These are phyloP conservation scores for Drosophila santomea DNA, from an alignment of 1,140 invertebrate genomes.

Conservation along the genomic window DNA sequence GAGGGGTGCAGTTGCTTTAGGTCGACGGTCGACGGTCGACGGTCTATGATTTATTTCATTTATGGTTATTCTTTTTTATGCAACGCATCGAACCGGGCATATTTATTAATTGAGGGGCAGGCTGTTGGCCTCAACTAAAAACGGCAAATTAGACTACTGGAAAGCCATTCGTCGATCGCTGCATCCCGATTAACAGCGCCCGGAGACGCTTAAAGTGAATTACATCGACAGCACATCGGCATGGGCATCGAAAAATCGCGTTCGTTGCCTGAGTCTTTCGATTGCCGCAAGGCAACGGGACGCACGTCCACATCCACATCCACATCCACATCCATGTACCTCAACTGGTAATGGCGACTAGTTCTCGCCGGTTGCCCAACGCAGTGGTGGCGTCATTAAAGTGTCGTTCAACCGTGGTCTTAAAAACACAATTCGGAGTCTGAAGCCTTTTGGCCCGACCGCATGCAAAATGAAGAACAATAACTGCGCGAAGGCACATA, in stretches of 20 bases:
- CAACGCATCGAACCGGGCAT: slow-evolving; percentile 17
- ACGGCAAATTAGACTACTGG: slow-evolving; percentile 68
- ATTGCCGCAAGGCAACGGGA: slow-evolving; percentile 44
- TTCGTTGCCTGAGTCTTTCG: slow-evolving; percentile 64
- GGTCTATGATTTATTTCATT: slow-evolving; percentile 52
- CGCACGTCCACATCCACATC: slow-evolving; percentile 13
- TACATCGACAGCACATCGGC: slow-evolving; percentile 34
- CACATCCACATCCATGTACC: slow-evolving; percentile 17
- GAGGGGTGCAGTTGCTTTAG: slow-evolving; percentile 49
- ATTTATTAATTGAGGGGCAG: slow-evolving; percentile 60
- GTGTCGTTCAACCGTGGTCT: slow-evolving; percentile 68
- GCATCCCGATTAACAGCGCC: slow-evolving; percentile 56
- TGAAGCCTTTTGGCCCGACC: slow-evolving; percentile 33
- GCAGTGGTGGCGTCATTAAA: slow-evolving; percentile 50
- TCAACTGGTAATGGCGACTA: slow-evolving; percentile 41
- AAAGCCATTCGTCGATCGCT: slow-evolving; percentile 49
- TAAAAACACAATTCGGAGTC: slow-evolving; percentile 61
- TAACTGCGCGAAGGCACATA: slow-evolving; percentile 64
- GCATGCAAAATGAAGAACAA: slow-evolving; percentile 67
- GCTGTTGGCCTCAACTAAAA: slow-evolving; percentile 48
- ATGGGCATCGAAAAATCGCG: slow-evolving; percentile 20
- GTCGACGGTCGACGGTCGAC: slow-evolving; percentile 22
- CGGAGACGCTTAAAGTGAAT: slow-evolving; percentile 51
- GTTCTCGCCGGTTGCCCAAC: slow-evolving; percentile 62
- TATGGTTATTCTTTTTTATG: slow-evolving; percentile 8